These are phyloP conservation scores for Pygoscelis antarcticus DNA, from an alignment of 2,113 vertebrate genomes.

Conservation along the genomic window DNA sequence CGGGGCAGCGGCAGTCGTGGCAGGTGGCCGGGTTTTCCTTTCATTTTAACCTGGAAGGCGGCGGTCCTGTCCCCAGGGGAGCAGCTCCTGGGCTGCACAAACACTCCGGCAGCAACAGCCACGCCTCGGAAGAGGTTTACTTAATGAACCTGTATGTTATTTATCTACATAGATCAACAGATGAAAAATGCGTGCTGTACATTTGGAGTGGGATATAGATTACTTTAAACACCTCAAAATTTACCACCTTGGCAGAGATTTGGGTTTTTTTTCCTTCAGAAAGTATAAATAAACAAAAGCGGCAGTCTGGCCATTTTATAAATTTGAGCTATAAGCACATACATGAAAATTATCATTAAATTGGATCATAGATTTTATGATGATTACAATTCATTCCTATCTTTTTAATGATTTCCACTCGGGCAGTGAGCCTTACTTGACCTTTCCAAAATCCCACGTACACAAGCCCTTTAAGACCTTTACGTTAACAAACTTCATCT, in stretches of 20 bases:
- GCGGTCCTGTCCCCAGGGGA: neutral
- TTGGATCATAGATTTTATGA: neutral
- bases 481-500: neutral
- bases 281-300: neutral
- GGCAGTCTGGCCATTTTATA: neutral
- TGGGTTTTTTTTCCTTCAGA: neutral
- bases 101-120: neutral
- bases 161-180: neutral
- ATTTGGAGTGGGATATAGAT: neutral
- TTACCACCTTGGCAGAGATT: neutral
- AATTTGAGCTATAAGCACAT: neutral
- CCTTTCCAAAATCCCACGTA: neutral
- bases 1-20: neutral
- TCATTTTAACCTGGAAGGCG: neutral
- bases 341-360: neutral
- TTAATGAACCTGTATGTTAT: neutral
- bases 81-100: neutral
- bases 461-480: neutral
- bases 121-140: neutral
- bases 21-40: neutral
- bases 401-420: neutral
- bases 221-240: neutral
- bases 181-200: neutral
- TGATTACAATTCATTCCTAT: neutral
- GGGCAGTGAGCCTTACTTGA: neutral